Base-by-base conservation (phyloP, 2,888 invertebrate genomes). In the Aproaerema taeniolella region DNA sequence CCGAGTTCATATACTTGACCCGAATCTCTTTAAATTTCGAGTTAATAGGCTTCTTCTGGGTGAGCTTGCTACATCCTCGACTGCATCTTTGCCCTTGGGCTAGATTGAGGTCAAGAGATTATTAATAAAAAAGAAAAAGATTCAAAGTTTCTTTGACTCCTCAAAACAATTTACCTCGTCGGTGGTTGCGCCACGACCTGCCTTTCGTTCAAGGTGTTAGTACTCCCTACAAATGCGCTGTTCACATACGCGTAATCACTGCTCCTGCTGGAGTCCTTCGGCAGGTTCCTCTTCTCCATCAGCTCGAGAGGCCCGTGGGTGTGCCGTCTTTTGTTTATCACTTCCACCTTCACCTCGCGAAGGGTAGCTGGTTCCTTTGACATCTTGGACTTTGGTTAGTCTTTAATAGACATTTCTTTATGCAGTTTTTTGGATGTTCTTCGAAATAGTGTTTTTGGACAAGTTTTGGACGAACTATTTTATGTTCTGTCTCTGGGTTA, bases 211-310 rank as follows among this genome's bases (percentile, higher is more conserved):
- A 81, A 57, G 62, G 53, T 69, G 28, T 53, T 55, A 12, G 63
- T 49, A 55, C 79, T 82, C 7, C 79, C 81, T 0, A 66, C 68
- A 50, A 62, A 85, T 0, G 70, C 81, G 1, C 58, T 46, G 43
- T 85, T 85, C 52, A 74, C 73, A 50, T 75, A 85, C 38, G 70
- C 75, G 58, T 63, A 79, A 3, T 78, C 67, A 44, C 45, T 60
- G 8, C 53, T 60, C 30, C 53, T 58, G 10, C 43, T 48, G n/a
- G 61, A 40, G 29, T 55, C 32, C 40, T 52, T 24, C 51, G n/a
- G 48, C 43, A 1, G 29, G 15, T 12, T 32, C 37, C 15, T 41
- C 34, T 42, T n/a, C 1, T 28, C 33, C 1, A 28, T 25, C 14
- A 31, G 15, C 9, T 31, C 38, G 2, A 20, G 14, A 9, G 36